Evolutionary conservation across 92 coral and sea anemone genomes (phyloP).

Genomic region (Heliopora coerulea): DNA sequence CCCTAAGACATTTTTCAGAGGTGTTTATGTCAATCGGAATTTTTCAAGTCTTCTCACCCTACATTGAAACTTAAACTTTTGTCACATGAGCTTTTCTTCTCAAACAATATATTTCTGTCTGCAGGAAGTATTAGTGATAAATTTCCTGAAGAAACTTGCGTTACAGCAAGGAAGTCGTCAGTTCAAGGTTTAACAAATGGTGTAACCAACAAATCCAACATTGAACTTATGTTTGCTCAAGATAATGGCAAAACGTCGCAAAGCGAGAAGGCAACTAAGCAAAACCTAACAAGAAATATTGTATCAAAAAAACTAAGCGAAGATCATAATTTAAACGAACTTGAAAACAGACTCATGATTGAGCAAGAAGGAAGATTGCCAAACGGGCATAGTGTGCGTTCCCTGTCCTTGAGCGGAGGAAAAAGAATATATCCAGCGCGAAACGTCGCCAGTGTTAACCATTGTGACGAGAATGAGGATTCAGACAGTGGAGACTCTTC

Average conservation of each 20-base stretch:
- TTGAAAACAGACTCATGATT: conserved; percentile 45
- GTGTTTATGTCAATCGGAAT: too few relatives aligned
- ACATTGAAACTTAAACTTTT: too few relatives aligned
- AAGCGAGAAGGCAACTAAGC: conserved; percentile 28
- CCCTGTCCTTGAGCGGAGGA: conserved; percentile 46
- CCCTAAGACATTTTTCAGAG: too few relatives aligned
- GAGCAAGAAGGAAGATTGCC: conserved; percentile 21
- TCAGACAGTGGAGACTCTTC: conserved; percentile 93
- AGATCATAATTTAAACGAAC: conserved; percentile 98
- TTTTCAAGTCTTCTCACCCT: too few relatives aligned
- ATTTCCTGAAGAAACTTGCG: conserved; percentile 43
- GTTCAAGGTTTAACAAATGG: conserved; percentile 81
- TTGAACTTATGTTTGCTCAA: conserved; percentile 84
- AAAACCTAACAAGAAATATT: background rate
- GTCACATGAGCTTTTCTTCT: too few relatives aligned
- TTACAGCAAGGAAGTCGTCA: background rate
- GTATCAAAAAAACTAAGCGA: conserved; percentile 75
- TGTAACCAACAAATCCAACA: conserved; percentile 76
- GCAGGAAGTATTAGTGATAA: conserved; percentile 80
- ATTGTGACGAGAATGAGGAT: conserved; percentile 75
- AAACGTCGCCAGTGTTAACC: conserved; percentile 55
- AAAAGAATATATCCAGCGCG: conserved; percentile 60
- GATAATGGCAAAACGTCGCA: conserved; percentile 79
- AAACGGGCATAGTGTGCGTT: conserved; percentile 26
- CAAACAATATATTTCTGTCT: too few relatives aligned